A percentile compares a stretch with the other conserved stretches of the same genome.
Conservation (phyloP, 1,140 invertebrate species). For the Lordiphosa collinella region DNA sequence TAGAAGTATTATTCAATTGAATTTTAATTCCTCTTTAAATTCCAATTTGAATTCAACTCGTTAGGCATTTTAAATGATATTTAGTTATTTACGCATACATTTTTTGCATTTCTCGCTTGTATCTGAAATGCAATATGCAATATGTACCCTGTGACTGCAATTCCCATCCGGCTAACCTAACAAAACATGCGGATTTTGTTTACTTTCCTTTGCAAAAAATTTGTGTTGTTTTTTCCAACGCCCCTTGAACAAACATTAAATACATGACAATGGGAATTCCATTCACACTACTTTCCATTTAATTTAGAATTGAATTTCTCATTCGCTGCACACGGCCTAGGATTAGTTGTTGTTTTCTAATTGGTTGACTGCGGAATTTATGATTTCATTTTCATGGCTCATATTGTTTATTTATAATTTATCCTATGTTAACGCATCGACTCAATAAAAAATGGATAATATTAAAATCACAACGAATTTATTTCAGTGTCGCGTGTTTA, state of each 20-base stretch:
- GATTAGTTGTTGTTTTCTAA: conserved; percentile 43
- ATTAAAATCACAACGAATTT: conserved; percentile 25
- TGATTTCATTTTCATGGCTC: conserved; percentile 27
- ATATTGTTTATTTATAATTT: conserved; percentile 55
- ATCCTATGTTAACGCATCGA: conserved; percentile 19
- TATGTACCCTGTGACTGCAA: conserved; percentile 16
- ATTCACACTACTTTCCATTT: conserved; percentile 45
- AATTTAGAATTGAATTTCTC: conserved; percentile 16
- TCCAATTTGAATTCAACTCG: too few relatives aligned
- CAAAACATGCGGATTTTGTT: conserved; percentile 17
- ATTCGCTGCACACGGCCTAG: conserved; percentile 2
- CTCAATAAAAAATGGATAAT: conserved; percentile 10
- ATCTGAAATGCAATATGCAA: background rate
- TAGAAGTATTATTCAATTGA: too few relatives aligned
- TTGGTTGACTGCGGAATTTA: conserved; percentile 57
- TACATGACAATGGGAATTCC: conserved; percentile 37
- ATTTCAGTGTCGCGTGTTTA: conserved; percentile 62
- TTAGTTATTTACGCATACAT: too few relatives aligned
- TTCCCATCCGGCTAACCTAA: conserved; percentile 20
- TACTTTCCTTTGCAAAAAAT: conserved; percentile 8
- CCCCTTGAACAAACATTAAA: conserved; percentile 33
- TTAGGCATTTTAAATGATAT: too few relatives aligned
- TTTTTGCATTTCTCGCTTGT: background rate
- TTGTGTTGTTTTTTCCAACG: background rate
- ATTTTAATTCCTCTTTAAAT: too few relatives aligned